Percentiles rank a stretch among this genome's conserved stretches.
Conservation (phyloP, 2,113 vertebrate genomes). For the Cathartes aura region DNA sequence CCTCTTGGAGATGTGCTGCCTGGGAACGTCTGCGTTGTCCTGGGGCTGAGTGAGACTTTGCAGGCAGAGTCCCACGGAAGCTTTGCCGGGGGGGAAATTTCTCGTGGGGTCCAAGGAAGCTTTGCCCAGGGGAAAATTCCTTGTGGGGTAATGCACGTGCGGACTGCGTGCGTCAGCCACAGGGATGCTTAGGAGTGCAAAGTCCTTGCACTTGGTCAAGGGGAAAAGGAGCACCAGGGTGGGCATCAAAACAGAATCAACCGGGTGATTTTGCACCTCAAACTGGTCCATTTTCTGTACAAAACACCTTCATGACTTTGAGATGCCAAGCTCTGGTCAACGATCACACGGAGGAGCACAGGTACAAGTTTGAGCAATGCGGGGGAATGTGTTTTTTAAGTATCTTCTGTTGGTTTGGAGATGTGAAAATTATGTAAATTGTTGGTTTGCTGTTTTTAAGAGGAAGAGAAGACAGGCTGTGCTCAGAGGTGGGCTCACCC, state of each 20-base stretch:
- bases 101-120: not conserved
- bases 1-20: too few relatives aligned
- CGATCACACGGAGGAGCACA: too few relatives aligned
- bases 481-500: not conserved
- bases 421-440: not conserved
- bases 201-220: not conserved
- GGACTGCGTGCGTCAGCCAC: not conserved
- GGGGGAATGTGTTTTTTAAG: not conserved
- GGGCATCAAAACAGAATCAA: not conserved
- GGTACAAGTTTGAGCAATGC: not conserved
- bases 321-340: not conserved
- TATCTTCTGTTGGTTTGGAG: not conserved
- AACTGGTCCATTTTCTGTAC: not conserved
- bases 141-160: not conserved
- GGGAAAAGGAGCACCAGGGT: not conserved
- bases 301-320: not conserved
- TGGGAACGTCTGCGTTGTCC: too few relatives aligned
- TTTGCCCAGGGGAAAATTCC: not conserved
- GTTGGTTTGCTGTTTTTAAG: not conserved
- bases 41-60: not conserved
- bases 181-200: not conserved
- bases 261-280: not conserved
- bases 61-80: not conserved
- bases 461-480: not conserved
- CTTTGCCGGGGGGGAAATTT: too few relatives aligned